Base-by-base conservation (phyloP, 2,888 invertebrate genomes). In the Octodonta nipae region DNA sequence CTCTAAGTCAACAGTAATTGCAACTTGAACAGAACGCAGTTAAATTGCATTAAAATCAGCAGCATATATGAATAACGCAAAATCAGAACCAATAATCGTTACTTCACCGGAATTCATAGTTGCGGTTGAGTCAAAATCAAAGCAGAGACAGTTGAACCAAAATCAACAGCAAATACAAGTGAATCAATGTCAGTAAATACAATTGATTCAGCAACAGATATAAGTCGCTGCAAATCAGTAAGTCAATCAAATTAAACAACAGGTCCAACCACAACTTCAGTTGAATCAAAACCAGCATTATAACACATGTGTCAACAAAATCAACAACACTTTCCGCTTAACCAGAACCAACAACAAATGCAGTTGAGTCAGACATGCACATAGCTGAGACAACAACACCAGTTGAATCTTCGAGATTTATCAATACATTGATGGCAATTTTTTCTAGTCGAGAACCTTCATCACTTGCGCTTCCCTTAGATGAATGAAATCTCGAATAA, bases 291-390 rank as follows among this genome's bases (percentile, higher is more conserved):
- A 49, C n/a, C 50, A 54, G 33, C 56, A 40, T 36, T 28, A 20
- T 24, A 17, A 30, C 44, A n/a, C 15, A 40, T 11, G 48, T 47
- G 26, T 44, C n/a, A n/a, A n/a, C 41, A 15, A 26, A 29, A 25
- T 30, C 40, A 39, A 13, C 35, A 37, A 26, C 37, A 30, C 17
- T 30, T 16, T 16, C 42, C 41, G 13, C 28, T 43, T n/a, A 43
- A 44, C 37, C 41, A 44, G 17, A 42, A 41, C 33, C 46, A 45
- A 24, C 49, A 48, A 30, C 62, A 63, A 37, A 58, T 62, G n/a
- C n/a, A n/a, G n/a, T 60, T 64, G 39, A 60, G 58, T 42, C 63
- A 62, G 33, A 60, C 61, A 38, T 37, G 42, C 13, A 40, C 43
- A 26, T 47, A 50, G 28, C 58, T 54, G 38, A 54, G 55, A 36